A percentile compares a stretch with the other conserved stretches of the same genome.
Evolutionary conservation across 2,113 vertebrate species (phyloP).

Genomic region (Micronycteris hirsuta): DNA sequence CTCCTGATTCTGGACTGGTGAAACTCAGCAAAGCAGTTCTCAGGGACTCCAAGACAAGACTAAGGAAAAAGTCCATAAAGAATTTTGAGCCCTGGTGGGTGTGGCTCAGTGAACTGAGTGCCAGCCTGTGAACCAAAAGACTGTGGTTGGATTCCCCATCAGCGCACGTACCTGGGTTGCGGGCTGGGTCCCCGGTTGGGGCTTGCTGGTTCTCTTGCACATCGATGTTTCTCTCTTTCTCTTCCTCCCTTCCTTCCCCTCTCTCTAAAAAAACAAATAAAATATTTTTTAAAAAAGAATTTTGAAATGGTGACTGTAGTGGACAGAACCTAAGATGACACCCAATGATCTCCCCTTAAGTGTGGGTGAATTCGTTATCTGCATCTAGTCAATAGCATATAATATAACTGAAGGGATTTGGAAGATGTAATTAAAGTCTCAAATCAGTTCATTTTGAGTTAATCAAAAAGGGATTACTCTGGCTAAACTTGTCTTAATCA

Average conservation of each 20-base stretch:
- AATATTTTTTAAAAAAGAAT: neutral
- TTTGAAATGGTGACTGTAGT: neutral
- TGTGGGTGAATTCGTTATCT: neutral
- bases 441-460: neutral
- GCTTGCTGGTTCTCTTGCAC: too few species aligned
- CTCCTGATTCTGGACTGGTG: neutral
- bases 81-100: neutral
- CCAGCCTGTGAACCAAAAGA: too few species aligned
- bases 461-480: neutral
- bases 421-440: neutral
- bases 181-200: too few species aligned
- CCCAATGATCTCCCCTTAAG: neutral
- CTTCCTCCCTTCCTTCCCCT: too few species aligned
- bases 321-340: neutral
- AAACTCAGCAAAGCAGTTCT: neutral
- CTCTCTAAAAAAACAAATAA: too few species aligned
- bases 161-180: too few species aligned
- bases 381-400: neutral
- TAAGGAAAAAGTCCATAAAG: neutral
- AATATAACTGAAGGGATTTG: neutral
- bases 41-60: neutral
- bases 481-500: neutral
- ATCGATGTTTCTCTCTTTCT: too few species aligned
- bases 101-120: too few species aligned
- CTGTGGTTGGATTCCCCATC: too few species aligned